Evolutionary conservation across 37 sponge, comb jelly and placozoan species (phyloP).

Genomic region (Ephydatia muelleri): DNA sequence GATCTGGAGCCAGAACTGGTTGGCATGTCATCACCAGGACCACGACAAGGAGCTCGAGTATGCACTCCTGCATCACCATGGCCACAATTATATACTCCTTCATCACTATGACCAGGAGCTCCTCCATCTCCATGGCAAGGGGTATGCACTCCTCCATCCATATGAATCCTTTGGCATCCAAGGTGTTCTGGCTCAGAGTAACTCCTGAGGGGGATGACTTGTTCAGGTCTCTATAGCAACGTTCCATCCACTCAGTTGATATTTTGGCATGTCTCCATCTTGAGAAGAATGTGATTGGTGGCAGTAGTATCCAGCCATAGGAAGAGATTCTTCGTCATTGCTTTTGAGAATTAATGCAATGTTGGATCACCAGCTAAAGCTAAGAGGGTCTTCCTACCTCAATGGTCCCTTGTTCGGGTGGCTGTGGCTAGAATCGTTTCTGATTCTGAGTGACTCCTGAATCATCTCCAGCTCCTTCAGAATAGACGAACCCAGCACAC

Average conservation of each 20-base stretch:
- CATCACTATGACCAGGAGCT: too few species aligned
- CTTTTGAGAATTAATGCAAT: background rate
- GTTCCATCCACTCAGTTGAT: background rate
- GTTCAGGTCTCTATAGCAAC: background rate
- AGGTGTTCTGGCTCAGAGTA: background rate
- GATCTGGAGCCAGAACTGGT: background rate
- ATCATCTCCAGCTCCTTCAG: background rate
- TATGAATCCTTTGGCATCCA: background rate
- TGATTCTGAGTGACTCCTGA: background rate
- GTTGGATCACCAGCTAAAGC: too few species aligned
- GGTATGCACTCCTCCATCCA: background rate
- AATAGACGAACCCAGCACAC: background rate
- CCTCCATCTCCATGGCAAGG: background rate
- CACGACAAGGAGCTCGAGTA: too few species aligned
- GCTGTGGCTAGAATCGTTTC: background rate
- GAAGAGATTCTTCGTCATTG: background rate
- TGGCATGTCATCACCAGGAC: background rate
- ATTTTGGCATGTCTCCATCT: background rate
- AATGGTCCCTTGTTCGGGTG: background rate
- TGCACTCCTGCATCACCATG: background rate
- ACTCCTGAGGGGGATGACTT: background rate
- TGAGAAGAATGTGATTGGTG: background rate
- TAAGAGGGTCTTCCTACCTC: background rate
- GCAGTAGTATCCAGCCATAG: background rate
- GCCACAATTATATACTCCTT: background rate